A percentile compares a stretch with the other conserved stretches of the same genome.
These are phyloP conservation scores for Bubo scandiacus DNA, from an alignment of 2,113 vertebrate genomes.

Conservation along the genomic window DNA sequence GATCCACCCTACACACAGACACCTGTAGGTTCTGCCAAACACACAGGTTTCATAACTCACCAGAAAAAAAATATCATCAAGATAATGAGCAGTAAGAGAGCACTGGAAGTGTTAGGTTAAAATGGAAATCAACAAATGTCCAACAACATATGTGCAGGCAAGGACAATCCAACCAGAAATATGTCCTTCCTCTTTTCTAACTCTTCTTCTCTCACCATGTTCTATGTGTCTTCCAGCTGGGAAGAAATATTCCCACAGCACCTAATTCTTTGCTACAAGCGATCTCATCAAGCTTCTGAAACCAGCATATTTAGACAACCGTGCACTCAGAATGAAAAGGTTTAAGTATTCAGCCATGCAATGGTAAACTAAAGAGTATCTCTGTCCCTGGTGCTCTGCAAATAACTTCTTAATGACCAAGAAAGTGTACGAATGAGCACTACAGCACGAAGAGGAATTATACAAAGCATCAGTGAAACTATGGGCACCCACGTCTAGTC, in stretches of 20 bases:
- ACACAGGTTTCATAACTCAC: neutral
- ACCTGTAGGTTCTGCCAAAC: neutral
- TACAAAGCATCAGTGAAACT: neutral
- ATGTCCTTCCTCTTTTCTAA: neutral
- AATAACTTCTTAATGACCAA: neutral
- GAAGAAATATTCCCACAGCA: neutral
- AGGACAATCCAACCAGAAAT: neutral
- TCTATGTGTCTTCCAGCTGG: neutral
- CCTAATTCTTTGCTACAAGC: neutral
- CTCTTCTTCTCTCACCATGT: neutral
- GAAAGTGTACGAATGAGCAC: neutral
- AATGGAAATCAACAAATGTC: neutral
- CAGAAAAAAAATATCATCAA: neutral
- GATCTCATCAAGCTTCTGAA: neutral
- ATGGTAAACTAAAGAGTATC: neutral
- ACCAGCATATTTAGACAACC: neutral
- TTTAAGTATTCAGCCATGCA: neutral
- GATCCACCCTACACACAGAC: neutral
- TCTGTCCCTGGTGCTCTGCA: neutral
- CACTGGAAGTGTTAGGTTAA: neutral
- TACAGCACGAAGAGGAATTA: neutral
- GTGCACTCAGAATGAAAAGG: neutral
- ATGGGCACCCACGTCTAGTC: neutral
- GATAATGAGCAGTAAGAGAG: neutral
- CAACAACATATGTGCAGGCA: neutral